A percentile compares a stretch with the other conserved stretches of the same genome.
phyloP scores from a whole-genome alignment of 23 tunicate species.

The Oikopleura albicans region DNA sequence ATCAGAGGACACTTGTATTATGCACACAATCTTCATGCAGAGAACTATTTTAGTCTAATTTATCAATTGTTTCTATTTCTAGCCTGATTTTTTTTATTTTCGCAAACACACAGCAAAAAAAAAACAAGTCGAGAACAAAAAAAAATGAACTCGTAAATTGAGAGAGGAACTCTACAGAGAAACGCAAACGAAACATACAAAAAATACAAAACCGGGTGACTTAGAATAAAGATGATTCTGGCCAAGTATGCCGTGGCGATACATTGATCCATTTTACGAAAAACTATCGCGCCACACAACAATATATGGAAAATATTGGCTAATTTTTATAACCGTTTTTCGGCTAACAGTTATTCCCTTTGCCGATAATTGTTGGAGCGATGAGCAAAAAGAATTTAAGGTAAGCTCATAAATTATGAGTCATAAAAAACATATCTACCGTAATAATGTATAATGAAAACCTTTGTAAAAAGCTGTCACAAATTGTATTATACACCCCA shows the following conservation, averaged over 20 bases:
- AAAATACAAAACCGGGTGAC: not conserved
- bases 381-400: constrained; percentile 72
- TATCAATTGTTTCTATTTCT: not conserved
- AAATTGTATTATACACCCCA: no score
- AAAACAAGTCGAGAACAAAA: not conserved
- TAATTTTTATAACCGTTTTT: not conserved
- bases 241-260: not conserved
- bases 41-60: no score
- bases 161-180: no score
- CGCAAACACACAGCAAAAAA: no score
- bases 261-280: constrained; percentile 9
- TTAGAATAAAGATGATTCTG: not conserved
- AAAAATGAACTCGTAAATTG: not conserved
- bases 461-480: no score
- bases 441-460: no score
- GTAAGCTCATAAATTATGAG: no score
- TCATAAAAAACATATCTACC: no score
- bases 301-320: constrained; percentile 14
- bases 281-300: constrained; percentile 5
- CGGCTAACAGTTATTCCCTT: constrained; percentile 19
- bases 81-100: no score
- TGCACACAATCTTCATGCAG: no score
- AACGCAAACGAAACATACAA: not conserved
- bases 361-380: constrained; percentile 73
- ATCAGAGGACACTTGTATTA: not conserved